These are phyloP conservation scores for Hydrozoanthus tunicans DNA, from an alignment of 64 coral and sea anemone genomes.

Conservation along the genomic window DNA sequence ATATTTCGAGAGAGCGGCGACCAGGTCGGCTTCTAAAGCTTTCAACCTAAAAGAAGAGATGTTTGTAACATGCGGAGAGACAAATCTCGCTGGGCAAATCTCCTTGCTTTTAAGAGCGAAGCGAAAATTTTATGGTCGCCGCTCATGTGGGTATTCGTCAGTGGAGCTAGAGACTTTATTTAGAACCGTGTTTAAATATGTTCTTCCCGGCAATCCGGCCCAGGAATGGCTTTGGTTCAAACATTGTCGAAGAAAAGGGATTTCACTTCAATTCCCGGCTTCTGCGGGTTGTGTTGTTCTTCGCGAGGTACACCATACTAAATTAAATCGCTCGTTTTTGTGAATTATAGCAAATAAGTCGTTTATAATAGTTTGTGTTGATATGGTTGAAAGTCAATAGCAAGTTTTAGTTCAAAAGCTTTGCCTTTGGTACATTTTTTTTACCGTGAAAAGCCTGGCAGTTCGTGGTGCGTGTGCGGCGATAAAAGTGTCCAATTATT, in stretches of 20 bases:
- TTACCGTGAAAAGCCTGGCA: neutral
- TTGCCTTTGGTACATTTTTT: too few species aligned
- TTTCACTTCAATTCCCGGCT: conserved; percentile 31
- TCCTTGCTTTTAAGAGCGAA: conserved; percentile 42
- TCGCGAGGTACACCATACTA: conserved; percentile 67
- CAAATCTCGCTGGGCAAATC: conserved; percentile 41
- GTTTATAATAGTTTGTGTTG: neutral
- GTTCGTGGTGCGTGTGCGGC: neutral
- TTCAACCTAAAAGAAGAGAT: conserved; percentile 17
- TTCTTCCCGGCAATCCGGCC: conserved; percentile 80
- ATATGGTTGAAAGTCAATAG: neutral
- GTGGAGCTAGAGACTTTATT: conserved; percentile 22
- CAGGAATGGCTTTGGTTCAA: conserved; percentile 97
- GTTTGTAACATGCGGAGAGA: conserved; percentile 14
- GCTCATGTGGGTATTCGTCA: neutral
- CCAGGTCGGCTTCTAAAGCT: neutral
- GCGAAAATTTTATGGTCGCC: conserved; percentile 39
- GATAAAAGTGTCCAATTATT: neutral
- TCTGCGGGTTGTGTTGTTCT: conserved; percentile 55
- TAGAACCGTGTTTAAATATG: conserved; percentile 64
- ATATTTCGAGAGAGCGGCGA: neutral
- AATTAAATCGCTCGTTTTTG: neutral
- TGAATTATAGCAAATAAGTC: conserved; percentile 18
- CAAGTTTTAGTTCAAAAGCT: neutral
- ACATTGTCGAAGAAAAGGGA: conserved; percentile 88